These are phyloP conservation scores for Peromyscus eremicus DNA, from an alignment of 2,797 vertebrate species.

Conservation along the genomic window DNA sequence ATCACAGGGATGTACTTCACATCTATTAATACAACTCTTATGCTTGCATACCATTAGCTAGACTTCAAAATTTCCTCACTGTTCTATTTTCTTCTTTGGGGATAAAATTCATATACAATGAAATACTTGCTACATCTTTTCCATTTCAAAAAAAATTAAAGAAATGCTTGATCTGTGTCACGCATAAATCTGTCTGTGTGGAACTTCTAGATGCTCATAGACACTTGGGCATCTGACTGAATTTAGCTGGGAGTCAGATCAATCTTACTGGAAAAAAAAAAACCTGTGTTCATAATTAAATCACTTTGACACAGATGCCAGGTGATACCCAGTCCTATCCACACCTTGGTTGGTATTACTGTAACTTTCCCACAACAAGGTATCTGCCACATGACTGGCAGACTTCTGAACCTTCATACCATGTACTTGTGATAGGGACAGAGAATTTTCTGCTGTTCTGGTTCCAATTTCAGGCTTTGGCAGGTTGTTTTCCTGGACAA, in stretches of 20 bases:
- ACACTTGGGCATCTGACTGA: background rate
- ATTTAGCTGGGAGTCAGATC: background rate
- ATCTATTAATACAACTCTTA: background rate
- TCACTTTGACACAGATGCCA: background rate
- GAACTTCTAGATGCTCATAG: background rate
- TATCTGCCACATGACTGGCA: background rate
- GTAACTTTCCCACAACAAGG: background rate
- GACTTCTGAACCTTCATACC: background rate
- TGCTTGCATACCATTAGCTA: background rate
- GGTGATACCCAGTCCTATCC: background rate
- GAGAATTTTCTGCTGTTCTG: background rate
- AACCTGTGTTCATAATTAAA: background rate
- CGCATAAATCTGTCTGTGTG: background rate
- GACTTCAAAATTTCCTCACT: background rate
- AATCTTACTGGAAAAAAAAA: slow-evolving; percentile 12
- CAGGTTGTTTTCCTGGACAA: background rate
- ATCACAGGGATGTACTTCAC: background rate
- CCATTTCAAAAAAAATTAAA: background rate
- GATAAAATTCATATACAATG: background rate
- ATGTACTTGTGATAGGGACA: background rate
- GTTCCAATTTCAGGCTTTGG: background rate
- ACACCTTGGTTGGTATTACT: background rate
- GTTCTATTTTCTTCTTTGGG: slow-evolving; percentile 7
- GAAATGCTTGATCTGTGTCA: background rate
- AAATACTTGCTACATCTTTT: background rate